Conservation (phyloP, 2,797 vertebrate genomes). For the Distichodus sexfasciatus region DNA sequence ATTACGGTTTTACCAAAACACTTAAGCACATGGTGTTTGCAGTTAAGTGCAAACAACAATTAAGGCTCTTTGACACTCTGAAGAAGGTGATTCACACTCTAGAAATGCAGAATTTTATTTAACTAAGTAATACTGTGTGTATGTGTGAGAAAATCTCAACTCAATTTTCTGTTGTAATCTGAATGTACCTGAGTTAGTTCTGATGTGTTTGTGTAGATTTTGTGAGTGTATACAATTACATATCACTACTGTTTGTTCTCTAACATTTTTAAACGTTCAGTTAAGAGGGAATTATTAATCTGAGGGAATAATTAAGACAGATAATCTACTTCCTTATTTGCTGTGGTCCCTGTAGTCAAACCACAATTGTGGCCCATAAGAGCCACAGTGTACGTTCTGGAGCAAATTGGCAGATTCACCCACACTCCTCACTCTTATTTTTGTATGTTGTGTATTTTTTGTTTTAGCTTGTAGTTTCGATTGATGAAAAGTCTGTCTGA, state of each 20-base stretch:
- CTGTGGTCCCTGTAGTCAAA: background rate
- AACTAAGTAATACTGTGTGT: too few species aligned
- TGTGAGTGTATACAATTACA: constrained; percentile 3
- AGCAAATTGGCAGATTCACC: background rate
- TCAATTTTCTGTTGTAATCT: too few species aligned
- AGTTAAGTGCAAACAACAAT: too few species aligned
- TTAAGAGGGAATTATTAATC: constrained; percentile 1
- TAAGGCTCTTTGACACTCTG: too few species aligned
- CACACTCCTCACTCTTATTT: background rate
- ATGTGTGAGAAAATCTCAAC: too few species aligned
- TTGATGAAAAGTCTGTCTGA: background rate
- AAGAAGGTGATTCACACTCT: too few species aligned
- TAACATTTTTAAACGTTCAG: constrained; percentile 13
- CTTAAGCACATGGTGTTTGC: too few species aligned
- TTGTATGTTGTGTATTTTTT: background rate
- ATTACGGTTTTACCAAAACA: too few species aligned
- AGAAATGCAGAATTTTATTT: too few species aligned
- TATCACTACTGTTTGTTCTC: constrained; percentile 4
- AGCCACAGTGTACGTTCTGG: background rate
- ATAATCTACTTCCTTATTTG: background rate
- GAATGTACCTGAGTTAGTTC: constrained; percentile 1
- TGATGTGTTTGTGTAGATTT: constrained; percentile 19
- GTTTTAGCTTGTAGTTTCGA: background rate
- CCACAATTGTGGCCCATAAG: background rate
- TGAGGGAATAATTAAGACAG: background rate